Percentiles rank a stretch among this genome's conserved stretches.
These are phyloP conservation scores for Brachymystax lenok DNA, from an alignment of 2,797 vertebrate species.

Conservation along the genomic window DNA sequence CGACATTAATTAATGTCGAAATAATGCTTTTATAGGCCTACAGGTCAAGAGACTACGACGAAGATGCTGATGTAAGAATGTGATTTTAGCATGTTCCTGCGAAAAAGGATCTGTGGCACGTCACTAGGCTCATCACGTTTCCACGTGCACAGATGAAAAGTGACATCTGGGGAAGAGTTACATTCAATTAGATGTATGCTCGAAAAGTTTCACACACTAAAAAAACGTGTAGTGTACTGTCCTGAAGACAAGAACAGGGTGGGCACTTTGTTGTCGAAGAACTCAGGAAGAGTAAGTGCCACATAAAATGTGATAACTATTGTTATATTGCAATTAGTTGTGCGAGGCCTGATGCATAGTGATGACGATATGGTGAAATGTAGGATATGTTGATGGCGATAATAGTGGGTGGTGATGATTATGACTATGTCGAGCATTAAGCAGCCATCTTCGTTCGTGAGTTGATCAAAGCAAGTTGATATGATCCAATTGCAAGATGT, in stretches of 20 bases:
- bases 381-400: not conserved
- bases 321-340: not conserved
- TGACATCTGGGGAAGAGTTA: constrained; percentile 89
- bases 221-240: not conserved
- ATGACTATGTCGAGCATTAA: not conserved
- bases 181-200: constrained; percentile 84
- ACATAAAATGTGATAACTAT: not conserved
- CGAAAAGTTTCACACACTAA: not conserved
- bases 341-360: not conserved
- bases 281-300: no score
- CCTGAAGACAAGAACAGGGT: not conserved
- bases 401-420: not conserved
- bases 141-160: constrained; percentile 90
- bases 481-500: not conserved
- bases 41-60: not conserved
- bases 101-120: constrained; percentile 25
- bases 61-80: not conserved
- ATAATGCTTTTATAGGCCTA: not conserved
- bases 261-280: not conserved
- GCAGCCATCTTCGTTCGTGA: not conserved
- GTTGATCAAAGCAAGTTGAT: not conserved
- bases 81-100: constrained; percentile 33
- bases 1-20: not conserved
- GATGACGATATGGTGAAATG: not conserved
- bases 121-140: constrained; percentile 67